Evolutionary conservation across 37 sponge, comb jelly and placozoan species (phyloP).

Genomic region (Tethya wilhelma): DNA sequence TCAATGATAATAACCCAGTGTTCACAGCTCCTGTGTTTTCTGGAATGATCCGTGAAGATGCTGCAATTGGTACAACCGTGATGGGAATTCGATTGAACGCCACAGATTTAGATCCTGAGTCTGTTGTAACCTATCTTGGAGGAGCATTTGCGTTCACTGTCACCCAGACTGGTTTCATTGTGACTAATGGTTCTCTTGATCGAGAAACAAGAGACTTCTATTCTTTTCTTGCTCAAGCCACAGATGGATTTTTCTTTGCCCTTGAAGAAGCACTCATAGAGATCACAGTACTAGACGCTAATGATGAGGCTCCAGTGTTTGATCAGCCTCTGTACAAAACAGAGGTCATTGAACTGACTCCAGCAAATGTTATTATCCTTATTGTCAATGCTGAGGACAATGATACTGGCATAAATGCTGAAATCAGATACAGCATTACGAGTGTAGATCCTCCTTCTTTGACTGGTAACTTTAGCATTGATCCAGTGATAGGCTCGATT

Average conservation of each 20-base stretch:
- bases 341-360: constrained; percentile 32
- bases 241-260: constrained; percentile 3
- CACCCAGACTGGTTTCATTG: not conserved
- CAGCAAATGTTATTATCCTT: constrained; percentile 4
- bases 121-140: constrained; percentile 11
- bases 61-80: not conserved
- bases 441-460: not conserved
- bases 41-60: constrained; percentile 22
- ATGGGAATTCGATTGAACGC: not conserved
- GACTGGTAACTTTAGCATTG: constrained; percentile 13
- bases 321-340: not conserved
- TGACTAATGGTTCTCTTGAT: constrained; percentile 18
- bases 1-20: constrained; percentile 50
- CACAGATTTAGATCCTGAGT: constrained; percentile 6
- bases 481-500: constrained; percentile 6
- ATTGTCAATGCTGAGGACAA: constrained; percentile 24
- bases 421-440: constrained; percentile 10
- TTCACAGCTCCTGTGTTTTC: not conserved
- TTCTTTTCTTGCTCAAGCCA: constrained; percentile 8
- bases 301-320: constrained; percentile 45
- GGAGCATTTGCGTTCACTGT: not conserved
- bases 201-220: not conserved
- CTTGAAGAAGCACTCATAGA: not conserved
- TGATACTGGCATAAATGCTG: constrained; percentile 40
- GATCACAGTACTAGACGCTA: constrained; percentile 18